These are phyloP conservation scores for Enteromius thamalakanensis DNA, from an alignment of 2,797 vertebrate genomes.

Conservation along the genomic window DNA sequence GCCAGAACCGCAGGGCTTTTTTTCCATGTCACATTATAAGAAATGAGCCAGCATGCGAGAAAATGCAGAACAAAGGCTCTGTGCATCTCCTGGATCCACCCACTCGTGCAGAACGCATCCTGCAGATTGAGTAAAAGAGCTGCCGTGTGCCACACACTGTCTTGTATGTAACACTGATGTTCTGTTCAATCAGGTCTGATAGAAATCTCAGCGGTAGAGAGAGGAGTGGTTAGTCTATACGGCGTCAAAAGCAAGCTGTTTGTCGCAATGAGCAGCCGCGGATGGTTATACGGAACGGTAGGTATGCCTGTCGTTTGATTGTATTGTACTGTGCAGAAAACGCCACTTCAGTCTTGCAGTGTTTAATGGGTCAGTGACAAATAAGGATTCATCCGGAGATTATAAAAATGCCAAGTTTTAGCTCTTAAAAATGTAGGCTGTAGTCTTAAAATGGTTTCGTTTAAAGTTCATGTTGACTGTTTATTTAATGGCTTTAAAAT, in stretches of 20 bases:
- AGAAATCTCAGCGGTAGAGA: constrained; percentile 94
- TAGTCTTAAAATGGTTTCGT: neutral
- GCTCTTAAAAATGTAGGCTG: neutral
- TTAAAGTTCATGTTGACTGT: neutral
- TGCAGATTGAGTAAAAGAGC: constrained; percentile 35
- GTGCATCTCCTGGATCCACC: constrained; percentile 70
- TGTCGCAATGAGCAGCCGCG: constrained; percentile 92
- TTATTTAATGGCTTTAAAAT: neutral
- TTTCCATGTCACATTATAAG: constrained; percentile 53
- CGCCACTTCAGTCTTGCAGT: constrained; percentile 21
- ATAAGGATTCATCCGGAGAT: neutral
- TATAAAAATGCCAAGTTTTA: neutral
- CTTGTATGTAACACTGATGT: constrained; percentile 59
- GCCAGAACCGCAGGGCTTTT: constrained; percentile 65
- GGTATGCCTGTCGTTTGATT: constrained; percentile 76
- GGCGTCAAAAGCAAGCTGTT: constrained; percentile 89
- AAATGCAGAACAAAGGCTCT: constrained; percentile 72
- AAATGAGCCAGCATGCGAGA: constrained; percentile 56
- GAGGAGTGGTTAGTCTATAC: constrained; percentile 92
- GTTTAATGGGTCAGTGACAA: constrained; percentile 6
- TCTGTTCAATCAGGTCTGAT: constrained; percentile 84
- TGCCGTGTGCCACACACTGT: constrained; percentile 27
- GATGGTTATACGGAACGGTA: constrained; percentile 92
- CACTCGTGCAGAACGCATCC: constrained; percentile 61
- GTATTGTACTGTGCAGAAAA: constrained; percentile 53